Base-by-base conservation (phyloP, 2,797 vertebrate species). In the Heterohyrax brucei region DNA sequence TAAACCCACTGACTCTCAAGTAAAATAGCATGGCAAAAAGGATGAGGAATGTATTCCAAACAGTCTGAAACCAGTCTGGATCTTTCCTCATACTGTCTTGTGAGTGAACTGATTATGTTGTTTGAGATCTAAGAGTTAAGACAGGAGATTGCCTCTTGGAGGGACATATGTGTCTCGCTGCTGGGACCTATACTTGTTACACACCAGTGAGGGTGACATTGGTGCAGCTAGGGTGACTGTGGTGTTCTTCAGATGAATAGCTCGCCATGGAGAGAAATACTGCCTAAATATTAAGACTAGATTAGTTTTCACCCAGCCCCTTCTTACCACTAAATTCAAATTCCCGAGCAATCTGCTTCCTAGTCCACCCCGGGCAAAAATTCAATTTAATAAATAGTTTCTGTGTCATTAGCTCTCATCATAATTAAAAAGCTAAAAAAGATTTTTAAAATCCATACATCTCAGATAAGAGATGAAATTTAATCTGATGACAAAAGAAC, bases 301-400 rank as follows among this genome's bases (percentile, higher is more conserved):
- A 89, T 93, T 97, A 24, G 26, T 78, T 96, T 93, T 87, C 24
- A 76, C 22, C 44, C 33, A 93, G 85, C 4, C 56, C 89, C 46
- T 56, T 91, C 96, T 97, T 93, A 77, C 64, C 73, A 87, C 72
- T 83, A 88, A 96, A 96, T 86, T 95, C 61, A 96, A 95, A 91
- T 95, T 78, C 72, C 92, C 95, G 28, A 87, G 83, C 62, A 85
- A 79, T 87, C 83, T 88, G 5, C 70, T 90, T 79, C 48, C 8
- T 46, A 64, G 9, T 70, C 64, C 68, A 86, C 62, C 68, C 70
- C 24, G 28, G 73, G 87, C 85, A 72, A 92, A 83, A 82, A 81
- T 77, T 86, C 70, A 87, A 24, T 39, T 95, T 96, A 83, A 95
- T 72, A 92, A 89, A 93, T 97, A 77, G 24, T 66, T 86, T 87